Conservation (phyloP, 92 coral and sea anemone species). For the Porites rus region DNA sequence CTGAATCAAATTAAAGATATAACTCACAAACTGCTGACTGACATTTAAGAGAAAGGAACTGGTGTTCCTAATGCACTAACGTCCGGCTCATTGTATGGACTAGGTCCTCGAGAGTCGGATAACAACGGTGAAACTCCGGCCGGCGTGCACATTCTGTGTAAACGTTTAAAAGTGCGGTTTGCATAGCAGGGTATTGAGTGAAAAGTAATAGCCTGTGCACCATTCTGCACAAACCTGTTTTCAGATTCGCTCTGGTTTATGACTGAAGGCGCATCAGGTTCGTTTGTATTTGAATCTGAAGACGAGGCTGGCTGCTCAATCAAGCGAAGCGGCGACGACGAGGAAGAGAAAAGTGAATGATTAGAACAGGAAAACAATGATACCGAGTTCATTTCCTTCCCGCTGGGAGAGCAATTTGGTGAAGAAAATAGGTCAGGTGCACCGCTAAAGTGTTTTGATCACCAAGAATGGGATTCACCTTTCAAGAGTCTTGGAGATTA, state of each 20-base stretch:
- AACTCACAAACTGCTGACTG: conserved; percentile 10
- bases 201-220: not conserved
- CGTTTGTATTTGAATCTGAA: not conserved
- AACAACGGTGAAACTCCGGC: conserved; percentile 11
- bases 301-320: not conserved
- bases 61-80: conserved; percentile 8
- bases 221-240: not conserved
- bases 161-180: not conserved
- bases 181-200: not conserved
- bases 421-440: conserved; percentile 3
- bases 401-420: not conserved
- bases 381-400: conserved; percentile 2
- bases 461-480: not conserved
- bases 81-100: not conserved
- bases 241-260: not conserved
- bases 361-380: conserved; percentile 14
- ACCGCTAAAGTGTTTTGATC: not conserved
- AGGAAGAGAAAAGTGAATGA: not conserved
- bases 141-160: not conserved
- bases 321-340: not conserved
- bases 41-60: conserved; percentile 14
- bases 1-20: not conserved
- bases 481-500: not conserved
- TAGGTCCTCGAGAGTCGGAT: not conserved
- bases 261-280: not conserved